Conservation (phyloP, 2,797 vertebrate genomes). For the Morelia viridis region DNA sequence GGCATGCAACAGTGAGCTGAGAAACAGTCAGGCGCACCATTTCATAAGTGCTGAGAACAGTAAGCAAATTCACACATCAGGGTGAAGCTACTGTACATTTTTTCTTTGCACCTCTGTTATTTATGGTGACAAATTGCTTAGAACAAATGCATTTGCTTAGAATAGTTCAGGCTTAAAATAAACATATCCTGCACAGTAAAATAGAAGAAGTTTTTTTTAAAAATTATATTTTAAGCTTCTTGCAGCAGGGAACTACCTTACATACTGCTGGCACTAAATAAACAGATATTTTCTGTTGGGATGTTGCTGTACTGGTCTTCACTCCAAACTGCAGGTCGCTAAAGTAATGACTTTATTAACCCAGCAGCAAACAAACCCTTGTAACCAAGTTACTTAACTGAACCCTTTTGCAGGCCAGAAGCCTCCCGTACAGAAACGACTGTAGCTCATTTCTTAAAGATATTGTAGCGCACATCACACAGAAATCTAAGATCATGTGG, state of each 20-base stretch:
- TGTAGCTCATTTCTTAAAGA: not conserved
- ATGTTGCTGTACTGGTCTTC: not conserved
- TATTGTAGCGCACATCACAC: not conserved
- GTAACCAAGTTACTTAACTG: not conserved
- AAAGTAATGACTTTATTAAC: not conserved
- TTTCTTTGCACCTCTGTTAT: not conserved
- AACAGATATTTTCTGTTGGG: not conserved
- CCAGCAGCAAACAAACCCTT: not conserved
- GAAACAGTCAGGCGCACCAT: not conserved
- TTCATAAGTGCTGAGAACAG: not conserved
- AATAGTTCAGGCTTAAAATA: not conserved
- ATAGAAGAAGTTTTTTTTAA: not conserved
- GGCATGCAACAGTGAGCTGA: not conserved
- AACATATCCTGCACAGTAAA: not conserved
- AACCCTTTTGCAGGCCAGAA: not conserved
- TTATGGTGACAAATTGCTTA: not conserved
- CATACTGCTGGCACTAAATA: not conserved
- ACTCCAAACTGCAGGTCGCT: not conserved
- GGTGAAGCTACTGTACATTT: constrained; percentile 9
- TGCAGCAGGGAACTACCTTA: not conserved
- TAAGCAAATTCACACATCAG: not conserved
- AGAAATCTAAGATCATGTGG: not conserved
- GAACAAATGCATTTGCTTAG: constrained; percentile 9
- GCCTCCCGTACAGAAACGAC: not conserved
- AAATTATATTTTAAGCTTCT: not conserved